Percentiles rank a stretch among this genome's conserved stretches.
These are phyloP conservation scores for Rhyzopertha dominica DNA, from an alignment of 1,140 invertebrate genomes.

Conservation along the genomic window DNA sequence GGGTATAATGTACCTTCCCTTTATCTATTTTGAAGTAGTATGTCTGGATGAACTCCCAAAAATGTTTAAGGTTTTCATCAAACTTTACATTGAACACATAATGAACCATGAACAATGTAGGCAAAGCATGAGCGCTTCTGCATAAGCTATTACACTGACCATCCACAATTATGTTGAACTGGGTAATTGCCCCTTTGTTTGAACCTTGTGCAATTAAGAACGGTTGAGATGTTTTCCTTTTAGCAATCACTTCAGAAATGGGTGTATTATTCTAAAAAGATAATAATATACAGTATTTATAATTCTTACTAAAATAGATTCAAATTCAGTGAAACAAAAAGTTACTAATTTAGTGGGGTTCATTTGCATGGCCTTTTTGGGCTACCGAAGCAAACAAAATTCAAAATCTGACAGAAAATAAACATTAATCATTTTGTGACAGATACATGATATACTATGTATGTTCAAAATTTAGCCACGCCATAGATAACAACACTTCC, in stretches of 20 bases:
- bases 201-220: not conserved
- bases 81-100: slow-evolving; percentile 1
- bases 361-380: no score
- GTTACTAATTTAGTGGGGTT: no score
- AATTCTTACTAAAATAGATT: no score
- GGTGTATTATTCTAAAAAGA: no score
- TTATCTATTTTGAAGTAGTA: not conserved
- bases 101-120: slow-evolving; percentile 5
- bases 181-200: not conserved
- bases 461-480: no score
- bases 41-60: slow-evolving; percentile 3
- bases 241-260: slow-evolving; percentile 1
- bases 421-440: no score
- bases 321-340: no score
- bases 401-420: no score
- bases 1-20: not conserved
- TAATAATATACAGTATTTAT: no score
- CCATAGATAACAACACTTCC: no score
- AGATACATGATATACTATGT: no score
- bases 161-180: not conserved
- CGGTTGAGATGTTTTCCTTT: not conserved
- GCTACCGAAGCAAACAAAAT: no score
- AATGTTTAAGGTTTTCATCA: not conserved
- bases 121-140: not conserved
- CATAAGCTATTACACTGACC: not conserved